Evolutionary conservation across 2,113 vertebrate genomes (phyloP), one percentile per base, ranked within the genome.

Genomic region (Lophius piscatorius): DNA sequence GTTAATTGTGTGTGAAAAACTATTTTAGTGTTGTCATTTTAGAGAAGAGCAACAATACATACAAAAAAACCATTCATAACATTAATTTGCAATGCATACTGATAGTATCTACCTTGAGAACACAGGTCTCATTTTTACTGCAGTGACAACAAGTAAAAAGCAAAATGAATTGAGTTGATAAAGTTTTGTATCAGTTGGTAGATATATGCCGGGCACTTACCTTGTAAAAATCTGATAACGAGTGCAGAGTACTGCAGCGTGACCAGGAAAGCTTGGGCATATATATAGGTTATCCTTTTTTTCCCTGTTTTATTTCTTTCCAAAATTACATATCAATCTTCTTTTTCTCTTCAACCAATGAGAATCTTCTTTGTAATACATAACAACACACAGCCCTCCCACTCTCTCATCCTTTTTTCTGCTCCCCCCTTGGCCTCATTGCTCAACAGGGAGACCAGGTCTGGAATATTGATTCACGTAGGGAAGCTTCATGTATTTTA

Each of bases 401-500:
- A 69, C 80, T 46, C 44, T 69, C 58, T 62, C 73, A 64, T 73
- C 67, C 21, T 40, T 70, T 79, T 81, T 63, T 78, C 68, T 80
- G 61, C 76, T 59, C 63, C 28, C 76, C 74, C 74, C 62, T 64
- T 88, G 86, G 81, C 87, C 84, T 69, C 74, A 52, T 90, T 86
- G 64, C 84, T 82, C 80, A 83, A 82, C 57, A 56, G 70, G 63
- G 74, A 84, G 81, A 74, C 68, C 81, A 45, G 62, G 85, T 70
- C 80, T 66, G 83, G 89, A 88, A 90, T 90, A 84, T 88, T 89
- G 82, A 87, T 90, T 91, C 83, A 89, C 41, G 47, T 83, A 83
- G 82, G 77, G 70, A 83, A 82, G 82, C 84, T 88, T 71, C 81
- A 83, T 88, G 72, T 81, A 81, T 75, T 80, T 60, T 63, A 56